phyloP scores from a whole-genome alignment of 64 coral and sea anemone species.

The Montipora cactus region DNA sequence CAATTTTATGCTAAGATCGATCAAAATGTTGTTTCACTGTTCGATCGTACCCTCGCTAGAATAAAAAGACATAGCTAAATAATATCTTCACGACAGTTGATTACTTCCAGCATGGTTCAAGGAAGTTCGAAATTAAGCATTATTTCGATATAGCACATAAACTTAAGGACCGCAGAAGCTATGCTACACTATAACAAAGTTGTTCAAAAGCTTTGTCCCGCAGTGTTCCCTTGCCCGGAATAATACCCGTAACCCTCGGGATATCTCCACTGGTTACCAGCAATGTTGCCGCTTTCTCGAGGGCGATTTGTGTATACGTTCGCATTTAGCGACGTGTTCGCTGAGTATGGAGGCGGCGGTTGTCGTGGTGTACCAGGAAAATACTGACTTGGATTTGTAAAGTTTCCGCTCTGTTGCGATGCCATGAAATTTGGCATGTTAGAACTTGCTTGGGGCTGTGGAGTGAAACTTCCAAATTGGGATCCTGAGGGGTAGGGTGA shows the following conservation, averaged over 20 bases:
- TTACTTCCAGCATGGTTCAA: too few species aligned
- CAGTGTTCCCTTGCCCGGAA: constrained; percentile 32
- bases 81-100: too few species aligned
- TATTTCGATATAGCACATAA: too few species aligned
- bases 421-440: constrained; percentile 48
- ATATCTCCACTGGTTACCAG: constrained; percentile 58
- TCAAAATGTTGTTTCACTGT: too few species aligned
- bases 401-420: constrained; percentile 59
- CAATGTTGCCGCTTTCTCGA: constrained; percentile 21
- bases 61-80: too few species aligned
- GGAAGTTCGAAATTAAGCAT: too few species aligned
- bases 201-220: constrained; percentile 17
- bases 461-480: background rate
- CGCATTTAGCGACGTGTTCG: constrained; percentile 3
- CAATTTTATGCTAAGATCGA: too few species aligned
- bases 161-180: background rate
- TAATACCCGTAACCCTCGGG: constrained; percentile 57
- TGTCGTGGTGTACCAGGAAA: constrained; percentile 27
- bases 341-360: constrained; percentile 50
- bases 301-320: constrained; percentile 36
- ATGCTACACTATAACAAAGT: background rate
- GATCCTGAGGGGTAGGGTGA: constrained; percentile 14
- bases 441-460: constrained; percentile 16
- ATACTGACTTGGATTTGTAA: background rate
- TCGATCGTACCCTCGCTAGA: too few species aligned